phyloP scores from a whole-genome alignment of 2,797 vertebrate species.

The Acanthornis magna region DNA sequence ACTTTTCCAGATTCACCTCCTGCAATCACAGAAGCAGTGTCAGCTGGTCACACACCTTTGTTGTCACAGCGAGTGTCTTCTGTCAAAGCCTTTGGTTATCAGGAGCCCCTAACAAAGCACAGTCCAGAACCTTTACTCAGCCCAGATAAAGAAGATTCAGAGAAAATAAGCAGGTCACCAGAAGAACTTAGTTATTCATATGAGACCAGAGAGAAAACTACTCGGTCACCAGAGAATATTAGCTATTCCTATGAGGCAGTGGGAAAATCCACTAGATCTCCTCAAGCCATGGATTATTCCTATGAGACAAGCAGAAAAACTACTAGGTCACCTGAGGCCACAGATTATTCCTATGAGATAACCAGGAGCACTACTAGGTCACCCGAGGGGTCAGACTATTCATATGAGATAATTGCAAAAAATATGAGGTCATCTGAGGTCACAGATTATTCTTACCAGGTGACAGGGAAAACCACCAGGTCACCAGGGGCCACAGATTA shows the following conservation, averaged over 20 bases:
- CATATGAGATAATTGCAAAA: slow-evolving; percentile 68
- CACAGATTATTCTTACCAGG: slow-evolving; percentile 55
- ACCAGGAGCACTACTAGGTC: slow-evolving; percentile 38
- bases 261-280: slow-evolving; percentile 41
- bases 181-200: slow-evolving; percentile 72
- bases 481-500: slow-evolving; percentile 5
- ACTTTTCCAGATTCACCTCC: slow-evolving; percentile 73
- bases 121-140: slow-evolving; percentile 66
- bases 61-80: slow-evolving; percentile 47
- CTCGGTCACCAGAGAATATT: slow-evolving; percentile 62
- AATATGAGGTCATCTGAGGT: slow-evolving; percentile 36
- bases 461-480: slow-evolving; percentile 36
- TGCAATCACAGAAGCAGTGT: slow-evolving; percentile 31
- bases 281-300: slow-evolving; percentile 63
- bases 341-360: slow-evolving; percentile 67
- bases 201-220: slow-evolving; percentile 46
- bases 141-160: slow-evolving; percentile 75
- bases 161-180: slow-evolving; percentile 57
- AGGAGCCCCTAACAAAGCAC: slow-evolving; percentile 67
- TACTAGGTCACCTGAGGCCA: slow-evolving; percentile 42
- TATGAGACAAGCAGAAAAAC: slow-evolving; percentile 58
- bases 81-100: slow-evolving; percentile 67
- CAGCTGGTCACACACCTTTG: slow-evolving; percentile 22
- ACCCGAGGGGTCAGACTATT: slow-evolving; percentile 30
- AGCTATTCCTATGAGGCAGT: slow-evolving; percentile 55